These are phyloP conservation scores for Agonopterix arenella DNA, from an alignment of 2,888 invertebrate genomes.

Conservation along the genomic window DNA sequence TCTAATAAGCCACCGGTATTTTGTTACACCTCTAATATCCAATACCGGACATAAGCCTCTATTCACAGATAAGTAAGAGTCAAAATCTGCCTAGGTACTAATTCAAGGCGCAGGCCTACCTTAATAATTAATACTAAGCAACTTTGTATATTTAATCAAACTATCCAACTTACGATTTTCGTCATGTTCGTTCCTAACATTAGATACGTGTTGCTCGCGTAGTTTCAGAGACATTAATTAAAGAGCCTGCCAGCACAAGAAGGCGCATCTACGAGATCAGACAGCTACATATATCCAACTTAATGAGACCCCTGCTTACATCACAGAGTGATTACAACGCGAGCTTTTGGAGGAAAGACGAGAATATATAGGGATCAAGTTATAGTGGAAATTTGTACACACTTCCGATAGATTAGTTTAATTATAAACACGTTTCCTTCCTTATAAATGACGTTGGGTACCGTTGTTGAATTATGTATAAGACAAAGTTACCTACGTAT, in stretches of 20 bases:
- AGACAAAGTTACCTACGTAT: too few relatives aligned
- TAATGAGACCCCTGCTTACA: slow-evolving; percentile 30
- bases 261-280: slow-evolving; percentile 58
- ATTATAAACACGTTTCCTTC: slow-evolving; percentile 38
- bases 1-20: too few relatives aligned
- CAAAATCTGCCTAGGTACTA: too few relatives aligned
- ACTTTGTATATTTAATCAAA: slow-evolving; percentile 21
- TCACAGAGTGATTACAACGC: slow-evolving; percentile 16
- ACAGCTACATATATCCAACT: slow-evolving; percentile 45
- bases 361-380: slow-evolving; percentile 20
- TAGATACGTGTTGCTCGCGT: slow-evolving; percentile 41
- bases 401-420: slow-evolving; percentile 56
- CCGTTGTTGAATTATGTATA: too few relatives aligned
- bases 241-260: slow-evolving; percentile 66
- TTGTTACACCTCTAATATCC: too few relatives aligned
- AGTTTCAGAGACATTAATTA: slow-evolving; percentile 68
- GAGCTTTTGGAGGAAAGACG: slow-evolving; percentile 16
- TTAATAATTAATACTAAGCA: too few relatives aligned
- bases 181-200: slow-evolving; percentile 42
- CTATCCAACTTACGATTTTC: slow-evolving; percentile 41
- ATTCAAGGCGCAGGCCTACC: too few relatives aligned
- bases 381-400: slow-evolving; percentile 36
- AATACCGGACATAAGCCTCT: too few relatives aligned
- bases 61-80: too few relatives aligned
- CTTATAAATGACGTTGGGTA: slow-evolving; percentile 32